Evolutionary conservation across 1,140 invertebrate genomes (phyloP).

Genomic region (Heterodera carotae): DNA sequence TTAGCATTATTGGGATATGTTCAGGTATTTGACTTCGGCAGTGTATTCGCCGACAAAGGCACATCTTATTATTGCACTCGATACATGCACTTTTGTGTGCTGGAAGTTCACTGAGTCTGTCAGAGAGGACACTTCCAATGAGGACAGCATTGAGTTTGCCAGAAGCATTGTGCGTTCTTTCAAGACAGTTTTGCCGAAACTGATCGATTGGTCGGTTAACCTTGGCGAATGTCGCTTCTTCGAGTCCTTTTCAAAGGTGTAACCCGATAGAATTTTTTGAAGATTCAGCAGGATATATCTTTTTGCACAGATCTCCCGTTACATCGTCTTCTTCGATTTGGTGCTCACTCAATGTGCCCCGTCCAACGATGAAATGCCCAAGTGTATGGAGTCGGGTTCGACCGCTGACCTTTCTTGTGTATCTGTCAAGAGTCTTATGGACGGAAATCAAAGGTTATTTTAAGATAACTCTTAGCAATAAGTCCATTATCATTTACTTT

Average conservation of each 20-base stretch:
- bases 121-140: not conserved
- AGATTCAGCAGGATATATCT: not conserved
- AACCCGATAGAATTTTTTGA: conserved; percentile 1
- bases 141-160: conserved; percentile 7
- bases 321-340: conserved; percentile 9
- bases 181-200: conserved; percentile 23
- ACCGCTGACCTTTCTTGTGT: not conserved
- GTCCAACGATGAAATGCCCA: conserved; percentile 1
- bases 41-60: not conserved
- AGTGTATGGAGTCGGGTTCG: not conserved
- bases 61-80: conserved; percentile 5
- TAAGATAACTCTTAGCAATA: not conserved
- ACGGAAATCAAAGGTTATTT: conserved; percentile 5
- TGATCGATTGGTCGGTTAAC: conserved; percentile 36
- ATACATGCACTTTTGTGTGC: conserved; percentile 25
- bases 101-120: conserved; percentile 25
- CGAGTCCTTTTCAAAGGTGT: conserved; percentile 31
- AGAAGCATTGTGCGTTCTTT: conserved; percentile 12
- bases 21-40: conserved; percentile 6
- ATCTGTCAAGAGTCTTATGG: not conserved
- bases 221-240: not conserved
- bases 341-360: conserved; percentile 14
- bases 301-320: conserved; percentile 28
- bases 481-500: not conserved
- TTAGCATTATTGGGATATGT: not conserved